phyloP scores from a whole-genome alignment of 2,113 vertebrate genomes.

The Tichodroma muraria region DNA sequence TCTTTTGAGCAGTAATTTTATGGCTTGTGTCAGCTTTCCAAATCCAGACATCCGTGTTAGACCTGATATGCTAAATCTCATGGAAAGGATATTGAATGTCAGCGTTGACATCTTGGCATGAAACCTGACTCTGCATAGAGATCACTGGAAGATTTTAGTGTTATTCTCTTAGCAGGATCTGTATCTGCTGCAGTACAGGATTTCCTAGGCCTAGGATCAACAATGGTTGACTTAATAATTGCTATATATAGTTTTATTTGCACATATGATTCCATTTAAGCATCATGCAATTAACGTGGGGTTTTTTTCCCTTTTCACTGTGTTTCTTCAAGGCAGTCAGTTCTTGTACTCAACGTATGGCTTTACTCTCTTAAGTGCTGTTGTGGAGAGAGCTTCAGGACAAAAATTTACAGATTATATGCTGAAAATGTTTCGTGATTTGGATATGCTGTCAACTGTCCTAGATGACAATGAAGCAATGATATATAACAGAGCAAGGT shows the following conservation, averaged over 20 bases:
- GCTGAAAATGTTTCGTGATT: conserved; percentile 87
- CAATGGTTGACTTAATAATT: background rate
- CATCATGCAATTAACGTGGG: background rate
- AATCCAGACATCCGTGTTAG: background rate
- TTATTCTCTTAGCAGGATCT: background rate
- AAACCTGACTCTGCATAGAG: background rate
- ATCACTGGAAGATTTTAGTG: background rate
- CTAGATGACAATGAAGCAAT: conserved; percentile 91
- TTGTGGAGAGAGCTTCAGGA: conserved; percentile 86
- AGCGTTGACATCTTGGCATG: background rate
- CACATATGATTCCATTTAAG: background rate
- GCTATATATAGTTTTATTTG: background rate
- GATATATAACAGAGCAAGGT: conserved; percentile 96
- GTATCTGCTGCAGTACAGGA: background rate
- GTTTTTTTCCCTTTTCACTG: background rate
- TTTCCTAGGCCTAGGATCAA: background rate
- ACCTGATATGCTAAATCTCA: background rate
- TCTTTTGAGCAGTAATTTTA: background rate
- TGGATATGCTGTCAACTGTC: conserved; percentile 90
- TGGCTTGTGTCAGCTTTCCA: background rate
- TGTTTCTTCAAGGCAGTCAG: conserved; percentile 79
- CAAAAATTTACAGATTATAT: conserved; percentile 88
- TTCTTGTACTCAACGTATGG: conserved; percentile 96
- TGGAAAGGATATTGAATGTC: background rate
- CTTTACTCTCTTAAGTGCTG: conserved; percentile 89